Conservation (phyloP, 2,797 vertebrate genomes). For the Chaetophractus vellerosus region DNA sequence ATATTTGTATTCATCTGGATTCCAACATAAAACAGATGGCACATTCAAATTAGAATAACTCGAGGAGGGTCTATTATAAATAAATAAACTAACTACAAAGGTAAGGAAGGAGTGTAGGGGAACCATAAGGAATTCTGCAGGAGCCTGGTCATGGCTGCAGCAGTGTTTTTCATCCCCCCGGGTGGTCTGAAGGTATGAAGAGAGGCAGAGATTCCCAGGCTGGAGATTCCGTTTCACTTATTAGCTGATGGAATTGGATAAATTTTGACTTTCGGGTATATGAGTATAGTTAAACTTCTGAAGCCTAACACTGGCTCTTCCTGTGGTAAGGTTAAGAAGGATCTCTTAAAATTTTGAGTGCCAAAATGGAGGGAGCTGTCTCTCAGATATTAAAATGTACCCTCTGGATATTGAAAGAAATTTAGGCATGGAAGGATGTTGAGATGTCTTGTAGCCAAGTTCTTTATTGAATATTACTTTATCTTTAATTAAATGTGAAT, state of each 20-base stretch:
- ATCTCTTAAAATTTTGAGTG: not conserved
- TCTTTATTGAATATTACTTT: not conserved
- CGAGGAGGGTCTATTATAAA: not conserved
- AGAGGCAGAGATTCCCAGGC: not conserved
- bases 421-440: not conserved
- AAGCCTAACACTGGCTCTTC: not conserved
- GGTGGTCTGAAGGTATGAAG: not conserved
- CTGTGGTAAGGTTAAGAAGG: not conserved
- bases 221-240: not conserved
- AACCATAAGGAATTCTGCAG: not conserved
- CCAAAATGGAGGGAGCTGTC: not conserved
- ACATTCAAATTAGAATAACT: not conserved
- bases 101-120: not conserved
- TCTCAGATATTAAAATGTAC: conserved; percentile 13
- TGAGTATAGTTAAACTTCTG: not conserved
- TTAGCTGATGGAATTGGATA: not conserved
- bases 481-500: conserved; percentile 34
- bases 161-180: not conserved
- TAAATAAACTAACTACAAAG: not conserved
- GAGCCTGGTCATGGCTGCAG: not conserved
- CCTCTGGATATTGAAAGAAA: not conserved
- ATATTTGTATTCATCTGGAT: conserved; percentile 3
- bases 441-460: not conserved
- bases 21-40: conserved; percentile 41
- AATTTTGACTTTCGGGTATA: not conserved